Evolutionary conservation across 2,888 invertebrate genomes (phyloP).

Genomic region (Lingula anatina): DNA sequence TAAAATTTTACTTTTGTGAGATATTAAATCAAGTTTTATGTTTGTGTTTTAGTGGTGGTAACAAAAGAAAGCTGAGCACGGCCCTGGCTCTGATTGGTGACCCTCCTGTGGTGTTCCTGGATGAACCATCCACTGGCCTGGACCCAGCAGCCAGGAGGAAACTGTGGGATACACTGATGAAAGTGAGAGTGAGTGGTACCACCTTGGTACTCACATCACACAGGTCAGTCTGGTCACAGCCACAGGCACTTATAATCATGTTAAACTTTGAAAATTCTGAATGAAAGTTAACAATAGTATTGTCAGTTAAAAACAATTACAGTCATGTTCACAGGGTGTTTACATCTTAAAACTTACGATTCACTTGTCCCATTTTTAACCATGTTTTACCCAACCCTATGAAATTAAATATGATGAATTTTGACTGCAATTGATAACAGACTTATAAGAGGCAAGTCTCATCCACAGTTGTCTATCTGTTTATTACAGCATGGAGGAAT

Average conservation of each 20-base stretch:
- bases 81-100: conserved; percentile 43
- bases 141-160: conserved; percentile 76
- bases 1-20: no score
- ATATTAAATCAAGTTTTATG: no score
- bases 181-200: conserved; percentile 62
- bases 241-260: no score
- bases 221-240: conserved; percentile 24
- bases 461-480: neutral
- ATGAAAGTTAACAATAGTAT: no score
- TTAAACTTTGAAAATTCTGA: no score
- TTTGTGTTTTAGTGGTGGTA: conserved; percentile 43
- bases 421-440: no score
- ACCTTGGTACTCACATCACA: conserved; percentile 74
- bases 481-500: conserved; percentile 78
- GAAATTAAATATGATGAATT: no score
- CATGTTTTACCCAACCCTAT: no score
- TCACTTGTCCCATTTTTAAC: neutral
- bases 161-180: conserved; percentile 60
- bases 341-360: neutral
- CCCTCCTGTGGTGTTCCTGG: conserved; percentile 40
- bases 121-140: conserved; percentile 61
- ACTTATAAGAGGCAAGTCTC: neutral
- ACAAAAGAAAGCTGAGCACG: conserved; percentile 43
- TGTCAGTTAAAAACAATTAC: neutral
- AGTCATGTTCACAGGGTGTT: neutral